Conservation (phyloP, 1,140 invertebrate genomes). For the Wasmannia auropunctata region DNA sequence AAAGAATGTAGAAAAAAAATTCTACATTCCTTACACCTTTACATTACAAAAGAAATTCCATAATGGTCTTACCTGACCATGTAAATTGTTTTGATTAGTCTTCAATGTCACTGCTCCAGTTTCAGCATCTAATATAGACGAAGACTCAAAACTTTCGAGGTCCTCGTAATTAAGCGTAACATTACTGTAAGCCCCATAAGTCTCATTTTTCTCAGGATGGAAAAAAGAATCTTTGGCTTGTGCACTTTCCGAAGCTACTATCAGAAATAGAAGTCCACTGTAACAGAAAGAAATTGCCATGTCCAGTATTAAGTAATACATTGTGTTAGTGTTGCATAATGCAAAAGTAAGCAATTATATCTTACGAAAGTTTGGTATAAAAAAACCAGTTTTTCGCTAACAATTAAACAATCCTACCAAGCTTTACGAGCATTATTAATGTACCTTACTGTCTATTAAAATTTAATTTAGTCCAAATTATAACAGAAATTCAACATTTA, state of each 20-base stretch:
- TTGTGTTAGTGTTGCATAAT: constrained; percentile 12
- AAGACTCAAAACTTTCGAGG: constrained; percentile 43
- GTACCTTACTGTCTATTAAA: neutral
- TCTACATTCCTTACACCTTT: no score
- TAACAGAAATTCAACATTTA: neutral
- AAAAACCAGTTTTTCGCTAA: neutral
- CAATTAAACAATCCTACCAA: neutral
- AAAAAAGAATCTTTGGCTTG: constrained; percentile 58
- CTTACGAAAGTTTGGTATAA: neutral
- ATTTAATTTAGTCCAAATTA: neutral
- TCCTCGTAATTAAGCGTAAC: constrained; percentile 60
- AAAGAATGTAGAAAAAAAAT: neutral
- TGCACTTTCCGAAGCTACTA: constrained; percentile 77
- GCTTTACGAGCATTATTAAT: neutral
- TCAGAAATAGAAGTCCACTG: constrained; percentile 80
- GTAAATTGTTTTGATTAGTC: constrained; percentile 45
- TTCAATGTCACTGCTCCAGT: constrained; percentile 52
- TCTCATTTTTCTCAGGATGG: constrained; percentile 59
- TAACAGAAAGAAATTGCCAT: constrained; percentile 65
- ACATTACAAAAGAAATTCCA: neutral
- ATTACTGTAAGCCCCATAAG: constrained; percentile 58
- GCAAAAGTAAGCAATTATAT: neutral
- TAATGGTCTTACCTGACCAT: constrained; percentile 51
- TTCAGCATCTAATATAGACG: constrained; percentile 26
- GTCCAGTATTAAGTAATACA: neutral